A percentile compares a stretch with the other conserved stretches of the same genome.
phyloP scores from a whole-genome alignment of 1,140 invertebrate species.

The Lethocerus indicus region DNA sequence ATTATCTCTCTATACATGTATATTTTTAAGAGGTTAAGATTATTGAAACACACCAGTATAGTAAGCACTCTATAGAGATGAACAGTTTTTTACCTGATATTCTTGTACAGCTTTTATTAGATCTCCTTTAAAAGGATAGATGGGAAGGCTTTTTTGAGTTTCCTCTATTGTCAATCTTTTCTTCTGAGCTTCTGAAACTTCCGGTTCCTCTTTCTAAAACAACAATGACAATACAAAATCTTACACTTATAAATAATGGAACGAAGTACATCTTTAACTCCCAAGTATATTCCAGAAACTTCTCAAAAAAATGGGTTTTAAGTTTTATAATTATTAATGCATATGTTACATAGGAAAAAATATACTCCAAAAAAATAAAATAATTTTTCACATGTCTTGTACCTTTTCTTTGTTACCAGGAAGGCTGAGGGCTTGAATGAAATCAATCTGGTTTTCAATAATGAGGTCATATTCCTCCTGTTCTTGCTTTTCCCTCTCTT shows the following conservation, averaged over 20 bases:
- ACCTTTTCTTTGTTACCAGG: slow-evolving; percentile 52
- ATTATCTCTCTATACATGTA: no score
- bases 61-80: not conserved
- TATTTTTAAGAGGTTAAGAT: no score
- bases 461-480: slow-evolving; percentile 84
- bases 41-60: no score
- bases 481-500: slow-evolving; percentile 53
- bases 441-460: slow-evolving; percentile 93
- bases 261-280: no score
- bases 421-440: slow-evolving; percentile 83
- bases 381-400: no score
- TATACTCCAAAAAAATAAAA: no score
- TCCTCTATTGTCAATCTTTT: slow-evolving; percentile 78
- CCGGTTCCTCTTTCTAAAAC: no score
- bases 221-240: no score
- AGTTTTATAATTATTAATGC: not conserved
- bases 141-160: slow-evolving; percentile 82
- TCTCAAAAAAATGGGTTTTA: slow-evolving; percentile 4
- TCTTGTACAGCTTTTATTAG: slow-evolving; percentile 72
- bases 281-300: slow-evolving; percentile 5
- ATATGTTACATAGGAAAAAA: slow-evolving; percentile 7
- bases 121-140: slow-evolving; percentile 83
- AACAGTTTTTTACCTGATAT: slow-evolving; percentile 49
- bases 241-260: no score
- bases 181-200: slow-evolving; percentile 48